Base-by-base conservation (phyloP, 2,113 vertebrate species). In the Sminthopsis crassicaudata region DNA sequence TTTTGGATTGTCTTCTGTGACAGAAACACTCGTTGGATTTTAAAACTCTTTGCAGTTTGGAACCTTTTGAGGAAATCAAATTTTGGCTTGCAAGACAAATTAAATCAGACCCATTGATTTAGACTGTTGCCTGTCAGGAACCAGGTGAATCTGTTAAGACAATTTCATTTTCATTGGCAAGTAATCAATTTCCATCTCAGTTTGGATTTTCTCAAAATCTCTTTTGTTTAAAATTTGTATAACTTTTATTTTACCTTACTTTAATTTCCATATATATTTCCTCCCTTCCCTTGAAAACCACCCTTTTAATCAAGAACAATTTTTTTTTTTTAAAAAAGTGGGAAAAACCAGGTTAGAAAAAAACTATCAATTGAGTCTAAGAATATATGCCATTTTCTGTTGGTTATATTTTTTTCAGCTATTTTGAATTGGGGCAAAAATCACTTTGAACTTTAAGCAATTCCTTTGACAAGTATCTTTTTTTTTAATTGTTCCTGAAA, bases 381-480 rank as follows among this genome's bases (percentile, higher is more conserved):
- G 16, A 42, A 84, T 23, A 84, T 22, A 42, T 84, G 67, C 7
- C 67, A 84, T 42, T 84, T 84, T 84, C 90, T 95, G 92, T 94
- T 92, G 51, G 26, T 22, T 93, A 96, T 95, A 90, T 97, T 97
- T 97, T 97, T 84, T 97, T 93, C 46, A 96, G 90, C 50, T 91
- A n/a, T 42, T 96, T 92, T 46, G 92, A 96, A 67, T 55, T 89
- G 93, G 92, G 92, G 84, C 26, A 84, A 2, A 95, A 91, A 91
- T 52, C 96, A 53, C 25, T 76, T 94, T 94, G 95, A 95, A 95
- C 93, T 94, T 53, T 11, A 95, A 94, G 55, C 93, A 57, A 91
- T 95, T 96, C 95, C 96, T 96, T 55, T 92, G 8, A 27, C 96
- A 51, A 50, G 46, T 8, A 10, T 95, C 26, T 91, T 97, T 94